These are phyloP conservation scores for Drosophila saltans DNA, from an alignment of 1,140 invertebrate species.

Conservation along the genomic window DNA sequence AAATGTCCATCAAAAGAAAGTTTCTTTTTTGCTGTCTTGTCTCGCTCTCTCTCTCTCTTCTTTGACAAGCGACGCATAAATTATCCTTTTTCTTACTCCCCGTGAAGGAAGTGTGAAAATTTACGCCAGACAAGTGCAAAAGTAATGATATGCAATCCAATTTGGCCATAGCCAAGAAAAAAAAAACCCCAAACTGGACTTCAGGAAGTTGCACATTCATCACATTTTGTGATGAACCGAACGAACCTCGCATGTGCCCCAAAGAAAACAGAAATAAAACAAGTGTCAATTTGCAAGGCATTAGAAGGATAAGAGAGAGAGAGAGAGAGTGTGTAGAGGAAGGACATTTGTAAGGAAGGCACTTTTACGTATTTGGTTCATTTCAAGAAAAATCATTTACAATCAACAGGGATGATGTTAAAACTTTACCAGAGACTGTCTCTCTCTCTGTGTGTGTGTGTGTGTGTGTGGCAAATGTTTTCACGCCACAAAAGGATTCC, in stretches of 20 bases:
- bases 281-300: conserved; percentile 79
- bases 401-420: conserved; percentile 4
- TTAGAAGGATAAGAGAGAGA: conserved; percentile 34
- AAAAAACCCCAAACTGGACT: conserved; percentile 40
- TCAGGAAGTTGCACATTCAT: conserved; percentile 80
- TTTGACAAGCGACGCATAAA: conserved; percentile 63
- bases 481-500: conserved; percentile 43
- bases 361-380: not conserved
- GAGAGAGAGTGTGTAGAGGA: not conserved
- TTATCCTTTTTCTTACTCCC: conserved; percentile 62
- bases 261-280: conserved; percentile 3
- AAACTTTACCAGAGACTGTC: not conserved
- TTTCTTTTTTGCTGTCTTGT: not conserved
- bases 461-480: conserved; percentile 55
- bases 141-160: conserved; percentile 82
- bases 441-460: no score
- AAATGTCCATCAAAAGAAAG: conserved; percentile 65
- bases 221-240: conserved; percentile 72
- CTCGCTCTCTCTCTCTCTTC: no score
- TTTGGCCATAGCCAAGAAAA: conserved; percentile 39
- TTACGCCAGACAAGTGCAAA: conserved; percentile 74
- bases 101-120: conserved; percentile 67
- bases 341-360: not conserved
- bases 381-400: conserved; percentile 1
- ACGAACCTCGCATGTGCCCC: conserved; percentile 46